Base-by-base conservation (phyloP, 2,113 vertebrate genomes). In the Eurystomus gularis region DNA sequence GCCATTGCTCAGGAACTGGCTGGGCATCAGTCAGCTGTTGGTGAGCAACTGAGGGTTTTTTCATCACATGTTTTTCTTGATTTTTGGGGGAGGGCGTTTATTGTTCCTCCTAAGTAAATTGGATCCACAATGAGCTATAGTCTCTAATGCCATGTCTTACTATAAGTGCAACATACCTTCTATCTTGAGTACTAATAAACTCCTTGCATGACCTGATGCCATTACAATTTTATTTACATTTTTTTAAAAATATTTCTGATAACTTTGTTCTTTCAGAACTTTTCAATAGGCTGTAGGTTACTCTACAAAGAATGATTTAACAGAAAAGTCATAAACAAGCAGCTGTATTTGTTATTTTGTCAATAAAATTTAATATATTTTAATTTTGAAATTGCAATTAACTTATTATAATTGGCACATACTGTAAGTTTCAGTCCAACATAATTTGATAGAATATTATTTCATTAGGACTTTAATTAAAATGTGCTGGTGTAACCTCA, bases 341-440 rank as follows among this genome's bases (percentile, higher is more conserved):
- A 87, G 4, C 26, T 73, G 13, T 57, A 77, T 81, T 91, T 93
- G 33, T 84, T 80, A 73, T 86, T 94, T 82, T 89, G 62, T 75
- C 54, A 90, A 85, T 94, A 96, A 77, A 85, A 75, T 70, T 33
- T 70, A 73, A 80, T 87, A 73, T 52, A 68, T 6, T 71, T 90
- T 81, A 79, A 93, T 89, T 86, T 81, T 91, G 51, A 94, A 94
- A 90, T 88, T 40, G 17, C 23, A 88, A 94, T 94, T 91, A 82
- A 55, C 23, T 86, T 92, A 62, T 48, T 90, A 65, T 84, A 90
- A 88, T 94, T 96, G 69, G 9, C 24, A 58, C 14, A 66, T 82
- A 54, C 31, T 78, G 35, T 82, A 94, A 76, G 4, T 83, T 94
- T 81, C 54, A 88, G 33, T 82, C 57, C 62, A 86, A 51, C 6